Base-by-base conservation (phyloP, 2,888 invertebrate species). In the Leuctra nigra region DNA sequence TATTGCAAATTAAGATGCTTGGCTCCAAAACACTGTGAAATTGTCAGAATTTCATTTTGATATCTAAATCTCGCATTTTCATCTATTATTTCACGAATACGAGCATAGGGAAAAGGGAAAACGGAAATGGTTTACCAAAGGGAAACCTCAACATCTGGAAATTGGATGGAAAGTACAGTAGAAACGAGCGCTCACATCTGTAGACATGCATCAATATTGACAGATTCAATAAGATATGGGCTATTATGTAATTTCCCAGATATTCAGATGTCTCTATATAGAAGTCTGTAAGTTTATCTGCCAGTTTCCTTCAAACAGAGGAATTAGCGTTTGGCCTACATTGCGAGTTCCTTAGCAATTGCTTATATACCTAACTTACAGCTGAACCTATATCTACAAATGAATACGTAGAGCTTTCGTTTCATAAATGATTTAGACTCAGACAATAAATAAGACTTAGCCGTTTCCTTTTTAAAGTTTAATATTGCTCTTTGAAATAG, bases 1-100 rank as follows among this genome's bases (percentile, higher is more conserved):
- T 54, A 54, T 54, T 54, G 54, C 54, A 41, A 54, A 54, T 54
- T 54, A 54, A 54, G 54, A 44, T 41, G 24, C 41, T 54, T 39
- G 39, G 54, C 44, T 54, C 29, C 39, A 18, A n/a, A 25, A 44
- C 39, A 22, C 44, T 54, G 54, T 39, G 44, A 44, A 54, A 39
- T 54, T 41, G 39, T 44, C 24, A 54, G 54, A 54, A 54, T 41
- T 44, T 39, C 54, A 29, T 54, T 54, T 54, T 41, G 54, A 54
- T 44, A 29, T 54, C 39, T 44, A 54, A 54, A 54, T 54, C 54
- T 44, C 20, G 25, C 33, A 48, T 29, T 44, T 41, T 25, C 41
- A 53, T 41, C 54, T 29, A 54, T 54, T 44, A 41, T 54, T 54
- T 54, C 41, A n/a, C n/a, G n/a, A n/a, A n/a, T 25, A 54, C 29